Percentiles rank a stretch among this genome's conserved stretches.
Evolutionary conservation across 1,140 invertebrate genomes (phyloP).

Genomic region (Pachyrhynchus sulphureomaculatus): DNA sequence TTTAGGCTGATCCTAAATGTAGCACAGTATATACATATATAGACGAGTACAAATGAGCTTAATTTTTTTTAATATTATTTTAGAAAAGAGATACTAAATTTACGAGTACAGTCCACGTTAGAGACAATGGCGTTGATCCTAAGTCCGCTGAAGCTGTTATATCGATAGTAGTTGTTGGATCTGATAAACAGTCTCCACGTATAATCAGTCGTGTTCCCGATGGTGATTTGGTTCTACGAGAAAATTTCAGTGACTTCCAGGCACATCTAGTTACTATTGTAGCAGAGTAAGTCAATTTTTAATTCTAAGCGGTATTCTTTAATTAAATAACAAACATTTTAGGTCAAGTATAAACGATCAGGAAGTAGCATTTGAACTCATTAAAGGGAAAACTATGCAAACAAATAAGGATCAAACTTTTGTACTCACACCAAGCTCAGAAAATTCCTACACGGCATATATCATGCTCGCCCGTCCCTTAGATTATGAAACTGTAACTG

Average conservation of each 20-base stretch:
- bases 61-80: slow-evolving; percentile 46
- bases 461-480: slow-evolving; percentile 71
- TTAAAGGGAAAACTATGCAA: slow-evolving; percentile 77
- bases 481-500: slow-evolving; percentile 80
- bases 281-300: slow-evolving; percentile 61
- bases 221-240: slow-evolving; percentile 65
- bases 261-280: slow-evolving; percentile 66
- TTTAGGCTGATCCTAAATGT: no score
- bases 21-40: no score
- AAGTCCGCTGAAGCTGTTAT: slow-evolving; percentile 68
- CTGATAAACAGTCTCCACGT: slow-evolving; percentile 81
- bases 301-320: background rate
- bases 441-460: slow-evolving; percentile 60
- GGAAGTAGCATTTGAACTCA: slow-evolving; percentile 75
- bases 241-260: slow-evolving; percentile 71
- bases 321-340: slow-evolving; percentile 30
- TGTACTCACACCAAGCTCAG: slow-evolving; percentile 65
- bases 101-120: slow-evolving; percentile 54
- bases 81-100: slow-evolving; percentile 63
- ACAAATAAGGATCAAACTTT: slow-evolving; percentile 81
- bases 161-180: slow-evolving; percentile 81
- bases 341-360: slow-evolving; percentile 75
- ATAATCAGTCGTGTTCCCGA: slow-evolving; percentile 61
- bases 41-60: no score
- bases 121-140: slow-evolving; percentile 69